phyloP scores from a whole-genome alignment of 2,888 invertebrate species.

The Toxonevra muliebris region DNA sequence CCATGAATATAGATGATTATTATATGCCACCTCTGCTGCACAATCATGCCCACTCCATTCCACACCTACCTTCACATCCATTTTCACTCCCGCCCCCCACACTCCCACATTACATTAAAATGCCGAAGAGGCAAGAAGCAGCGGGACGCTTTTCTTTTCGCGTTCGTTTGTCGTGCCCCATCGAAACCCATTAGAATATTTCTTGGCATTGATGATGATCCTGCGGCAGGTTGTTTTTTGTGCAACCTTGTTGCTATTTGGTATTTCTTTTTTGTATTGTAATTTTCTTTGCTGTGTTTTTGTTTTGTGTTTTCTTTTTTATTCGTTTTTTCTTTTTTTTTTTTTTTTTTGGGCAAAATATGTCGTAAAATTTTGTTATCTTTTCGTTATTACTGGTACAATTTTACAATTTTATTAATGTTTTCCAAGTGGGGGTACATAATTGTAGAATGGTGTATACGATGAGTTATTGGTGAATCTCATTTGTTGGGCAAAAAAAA shows the following conservation, averaged over 20 bases:
- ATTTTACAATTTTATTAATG: slow-evolving; percentile 21
- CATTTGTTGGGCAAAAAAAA: too few species aligned
- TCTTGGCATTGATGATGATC: slow-evolving; percentile 21
- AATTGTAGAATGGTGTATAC: too few species aligned
- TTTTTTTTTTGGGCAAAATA: slow-evolving; percentile 37
- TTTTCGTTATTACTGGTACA: slow-evolving; percentile 40
- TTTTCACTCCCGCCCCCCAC: neutral
- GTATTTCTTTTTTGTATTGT: slow-evolving; percentile 4
- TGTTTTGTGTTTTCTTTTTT: neutral
- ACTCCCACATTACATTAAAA: neutral
- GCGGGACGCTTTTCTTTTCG: slow-evolving; percentile 43
- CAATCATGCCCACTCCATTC: slow-evolving; percentile 16
- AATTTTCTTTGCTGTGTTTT: slow-evolving; percentile 6
- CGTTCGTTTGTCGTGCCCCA: slow-evolving; percentile 30
- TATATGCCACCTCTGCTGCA: slow-evolving; percentile 50
- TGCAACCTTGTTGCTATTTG: slow-evolving; percentile 3
- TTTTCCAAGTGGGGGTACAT: slow-evolving; percentile 7
- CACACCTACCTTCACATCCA: neutral
- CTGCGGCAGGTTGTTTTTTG: slow-evolving; percentile 5
- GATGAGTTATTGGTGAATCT: too few species aligned
- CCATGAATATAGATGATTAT: slow-evolving; percentile 66
- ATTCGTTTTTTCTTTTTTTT: slow-evolving; percentile 24
- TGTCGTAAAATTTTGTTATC: slow-evolving; percentile 60
- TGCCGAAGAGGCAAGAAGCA: slow-evolving; percentile 7
- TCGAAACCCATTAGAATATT: slow-evolving; percentile 52